Base-by-base conservation (phyloP, 2,797 vertebrate genomes). In the Microhierax caerulescens region DNA sequence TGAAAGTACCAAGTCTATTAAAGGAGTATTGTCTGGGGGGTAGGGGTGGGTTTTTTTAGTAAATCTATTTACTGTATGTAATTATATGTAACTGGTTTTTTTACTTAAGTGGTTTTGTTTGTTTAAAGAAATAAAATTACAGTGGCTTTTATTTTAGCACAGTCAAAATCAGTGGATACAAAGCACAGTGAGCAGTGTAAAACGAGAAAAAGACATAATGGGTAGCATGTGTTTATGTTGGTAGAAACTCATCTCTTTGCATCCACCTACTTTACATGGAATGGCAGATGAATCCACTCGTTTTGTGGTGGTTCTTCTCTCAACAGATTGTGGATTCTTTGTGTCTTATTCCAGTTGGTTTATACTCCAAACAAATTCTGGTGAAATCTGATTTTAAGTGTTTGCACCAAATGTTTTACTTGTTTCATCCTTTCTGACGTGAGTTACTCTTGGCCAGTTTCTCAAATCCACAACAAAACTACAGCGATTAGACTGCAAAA, bases 1-100 rank as follows among this genome's bases (percentile, higher is more conserved):
- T 70, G 22, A 9, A 93, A 92, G 80, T 96, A 74, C 70, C 95
- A 94, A 96, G 92, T 72, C 32, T 73, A 18, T 83, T 67, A 91
- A 69, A 39, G 80, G 15, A 60, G 8, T 74, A 34, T 73, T 59
- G 10, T 76, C 30, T 27, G 25, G 8, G 53, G 14, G 7, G 15
- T 10, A 75, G 48, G 56, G 60, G 32, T 63, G 25, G 6, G 16
- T 57, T 64, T 68, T 90, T 88, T 73, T 76, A 91, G 60, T 90
- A 53, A 86, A 51, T 74, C 82, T 95, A 47, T 93, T 88, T 91
- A 73, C 82, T 92, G 23, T 87, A 41, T 90, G 76, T 93, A 78
- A 88, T 80, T 69, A 48, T 50, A 57, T 27, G 21, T 43, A 30
- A 65, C 41, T 15, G 14, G 67, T 90, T 93, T 96, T 96, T 94